A percentile compares a stretch with the other conserved stretches of the same genome.
Evolutionary conservation across 2,888 invertebrate genomes (phyloP).

Genomic region (Polyommatus icarus): DNA sequence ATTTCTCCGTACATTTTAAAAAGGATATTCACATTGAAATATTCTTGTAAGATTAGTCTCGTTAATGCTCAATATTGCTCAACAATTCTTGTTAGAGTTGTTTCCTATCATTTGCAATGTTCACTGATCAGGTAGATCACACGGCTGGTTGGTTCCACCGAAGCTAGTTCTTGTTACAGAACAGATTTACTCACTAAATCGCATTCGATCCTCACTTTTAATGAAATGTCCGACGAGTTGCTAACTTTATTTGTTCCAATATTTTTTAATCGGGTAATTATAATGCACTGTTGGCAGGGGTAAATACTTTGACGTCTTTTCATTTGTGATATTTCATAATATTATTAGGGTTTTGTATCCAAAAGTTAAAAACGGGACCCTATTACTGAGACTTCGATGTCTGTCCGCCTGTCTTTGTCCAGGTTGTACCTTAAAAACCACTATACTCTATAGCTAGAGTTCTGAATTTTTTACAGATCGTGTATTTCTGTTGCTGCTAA

Average conservation of each 20-base stretch:
- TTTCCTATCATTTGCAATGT: slow-evolving; percentile 14
- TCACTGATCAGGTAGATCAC: slow-evolving; percentile 17
- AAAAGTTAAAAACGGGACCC: too few relatives aligned
- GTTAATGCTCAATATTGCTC: background rate
- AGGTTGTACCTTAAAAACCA: too few relatives aligned
- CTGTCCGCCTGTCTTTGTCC: too few relatives aligned
- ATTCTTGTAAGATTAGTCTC: background rate
- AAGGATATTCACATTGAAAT: background rate
- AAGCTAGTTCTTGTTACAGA: slow-evolving; percentile 15
- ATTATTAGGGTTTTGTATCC: too few relatives aligned
- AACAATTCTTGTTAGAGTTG: slow-evolving; percentile 1
- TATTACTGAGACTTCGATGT: too few relatives aligned
- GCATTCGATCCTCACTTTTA: background rate
- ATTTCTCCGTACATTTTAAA: too few relatives aligned
- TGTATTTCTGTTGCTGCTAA: too few relatives aligned
- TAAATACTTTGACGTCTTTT: background rate
- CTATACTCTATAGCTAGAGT: too few relatives aligned
- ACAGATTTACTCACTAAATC: background rate
- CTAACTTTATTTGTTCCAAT: background rate
- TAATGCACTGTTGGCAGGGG: background rate
- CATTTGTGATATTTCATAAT: background rate
- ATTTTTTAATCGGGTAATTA: background rate
- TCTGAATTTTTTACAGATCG: too few relatives aligned
- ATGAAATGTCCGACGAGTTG: background rate
- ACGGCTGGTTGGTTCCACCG: background rate